Base-by-base conservation (phyloP, 2,113 vertebrate species). In the Cynopterus brachyotis region DNA sequence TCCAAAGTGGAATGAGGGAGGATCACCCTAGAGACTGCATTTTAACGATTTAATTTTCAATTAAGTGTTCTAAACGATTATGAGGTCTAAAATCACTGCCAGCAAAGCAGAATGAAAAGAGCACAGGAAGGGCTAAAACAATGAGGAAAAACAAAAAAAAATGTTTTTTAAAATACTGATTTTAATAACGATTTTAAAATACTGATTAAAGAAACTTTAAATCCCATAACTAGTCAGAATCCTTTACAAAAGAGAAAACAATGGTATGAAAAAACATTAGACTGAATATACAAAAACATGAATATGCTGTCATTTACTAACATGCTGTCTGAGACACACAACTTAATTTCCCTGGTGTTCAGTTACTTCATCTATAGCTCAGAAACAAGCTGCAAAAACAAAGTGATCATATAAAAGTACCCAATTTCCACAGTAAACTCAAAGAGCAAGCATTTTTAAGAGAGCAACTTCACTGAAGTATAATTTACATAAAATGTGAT, bases 1-100 rank as follows among this genome's bases (percentile, higher is more conserved):
- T 50, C 10, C 15, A 45, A 0, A 22, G 47, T 37, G 26, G 20
- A 72, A 30, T 12, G 10, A 72, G 20, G 17, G 30, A 79, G 20
- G n/a, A 53, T 53, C 32, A 47, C 8, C 6, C 22, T 2, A 64
- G n/a, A 66, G 42, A 47, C 50, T 13, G 4, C 42, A 11, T 79
- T 89, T 89, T 57, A 81, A 26, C 30, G 30, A 93, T 40, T 76
- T n/a, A 75, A 72, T 53, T 90, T 94, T 83, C 64, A 95, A 35
- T 22, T 53, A 79, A 26, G 5, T 16, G 24, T 59, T 80, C 76
- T 67, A 45, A 75, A 89, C 7, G 5, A 64, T 32, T 28, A 70
- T 8, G 45, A 40, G 75, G 24, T 50, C 66, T 89, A 86, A 81
- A 66, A 70, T 78, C 59, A 78, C 22, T 73, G n/a, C 12, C 35